Percentiles rank a stretch among this genome's conserved stretches.
phyloP scores from a whole-genome alignment of 1,140 invertebrate genomes.

The Varroa destructor region DNA sequence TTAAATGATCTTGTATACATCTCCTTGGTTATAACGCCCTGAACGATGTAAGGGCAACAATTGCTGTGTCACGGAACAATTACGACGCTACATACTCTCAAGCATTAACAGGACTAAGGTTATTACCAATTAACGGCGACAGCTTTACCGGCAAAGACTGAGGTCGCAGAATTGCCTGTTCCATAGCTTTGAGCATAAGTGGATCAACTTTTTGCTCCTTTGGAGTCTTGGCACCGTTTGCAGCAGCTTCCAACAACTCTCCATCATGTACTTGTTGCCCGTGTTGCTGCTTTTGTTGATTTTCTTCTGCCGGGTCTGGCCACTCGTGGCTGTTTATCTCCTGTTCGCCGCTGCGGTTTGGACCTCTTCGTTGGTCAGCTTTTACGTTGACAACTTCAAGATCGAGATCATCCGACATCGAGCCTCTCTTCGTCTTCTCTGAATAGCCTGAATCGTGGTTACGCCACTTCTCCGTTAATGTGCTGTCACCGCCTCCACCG shows the following conservation, averaged over 20 bases:
- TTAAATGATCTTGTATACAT: too few species aligned
- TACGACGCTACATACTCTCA: background rate
- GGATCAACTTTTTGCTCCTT: constrained; percentile 13
- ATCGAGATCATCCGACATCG: constrained; percentile 10
- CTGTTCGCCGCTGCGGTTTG: too few species aligned
- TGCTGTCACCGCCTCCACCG: background rate
- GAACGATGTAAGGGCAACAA: too few species aligned
- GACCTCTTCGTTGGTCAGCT: background rate
- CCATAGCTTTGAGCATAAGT: constrained; percentile 26
- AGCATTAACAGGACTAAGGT: constrained; percentile 25
- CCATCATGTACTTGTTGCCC: too few species aligned
- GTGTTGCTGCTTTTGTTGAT: too few species aligned
- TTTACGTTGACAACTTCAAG: background rate
- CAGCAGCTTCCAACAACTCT: too few species aligned
- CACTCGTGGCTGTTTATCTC: too few species aligned
- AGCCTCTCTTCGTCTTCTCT: constrained; percentile 9
- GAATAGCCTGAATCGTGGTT: constrained; percentile 26
- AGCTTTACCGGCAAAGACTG: constrained; percentile 13
- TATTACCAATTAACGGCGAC: constrained; percentile 15
- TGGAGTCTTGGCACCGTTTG: too few species aligned
- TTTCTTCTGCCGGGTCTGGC: too few species aligned
- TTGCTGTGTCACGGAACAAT: too few species aligned
- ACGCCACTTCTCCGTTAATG: background rate
- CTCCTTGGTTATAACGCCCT: too few species aligned
- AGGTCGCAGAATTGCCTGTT: constrained; percentile 11